Base-by-base conservation (phyloP, 1,140 invertebrate species). In the Megalopta genalis region DNA sequence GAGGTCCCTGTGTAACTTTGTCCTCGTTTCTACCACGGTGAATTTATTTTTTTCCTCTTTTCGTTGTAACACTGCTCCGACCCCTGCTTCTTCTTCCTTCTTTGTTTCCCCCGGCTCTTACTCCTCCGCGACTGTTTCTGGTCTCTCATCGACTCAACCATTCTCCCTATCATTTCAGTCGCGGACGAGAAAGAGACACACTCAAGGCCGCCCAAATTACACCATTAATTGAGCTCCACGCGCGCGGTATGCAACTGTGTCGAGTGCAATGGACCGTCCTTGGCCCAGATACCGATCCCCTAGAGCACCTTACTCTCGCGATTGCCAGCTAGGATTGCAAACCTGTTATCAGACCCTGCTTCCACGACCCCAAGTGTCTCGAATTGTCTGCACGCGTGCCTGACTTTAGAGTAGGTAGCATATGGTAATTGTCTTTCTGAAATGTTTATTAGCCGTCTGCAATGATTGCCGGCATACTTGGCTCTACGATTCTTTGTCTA, bases 231-330 rank as follows among this genome's bases (percentile, higher is more conserved):
- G 85, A 70, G 85, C 54, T 46, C 27, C 75, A 64, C 39, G 62
- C 78, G 64, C 73, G n/a, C 52, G 79, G 64, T 82, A 84, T 87
- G 86, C 70, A 87, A 87, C 77, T 80, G 67, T 85, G 82, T 87
- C 77, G 85, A 87, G 80, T 85, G 86, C 72, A 81, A 83, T 76
- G 80, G 63, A 60, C 57, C 66, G 86, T 85, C 86, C 86, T 87
- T 87, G 86, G 83, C 83, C 86, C 64, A 83, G 59, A 87, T 87
- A 80, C 71, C 70, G 71, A 75, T 70, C 80, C 73, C 32, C 57
- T 67, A 60, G 32, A 77, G 77, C 71, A 81, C 67, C 64, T 39
- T 60, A 21, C 57, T 62, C 27, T 14, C 23, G 57, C 21, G 37
- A n/a, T 71, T 49, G 67, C 42, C 54, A 25, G 76, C 39, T 39